A percentile compares a stretch with the other conserved stretches of the same genome.
These are phyloP conservation scores for Sylvicapra grimmia DNA, from an alignment of 2,113 vertebrate genomes.

Conservation along the genomic window DNA sequence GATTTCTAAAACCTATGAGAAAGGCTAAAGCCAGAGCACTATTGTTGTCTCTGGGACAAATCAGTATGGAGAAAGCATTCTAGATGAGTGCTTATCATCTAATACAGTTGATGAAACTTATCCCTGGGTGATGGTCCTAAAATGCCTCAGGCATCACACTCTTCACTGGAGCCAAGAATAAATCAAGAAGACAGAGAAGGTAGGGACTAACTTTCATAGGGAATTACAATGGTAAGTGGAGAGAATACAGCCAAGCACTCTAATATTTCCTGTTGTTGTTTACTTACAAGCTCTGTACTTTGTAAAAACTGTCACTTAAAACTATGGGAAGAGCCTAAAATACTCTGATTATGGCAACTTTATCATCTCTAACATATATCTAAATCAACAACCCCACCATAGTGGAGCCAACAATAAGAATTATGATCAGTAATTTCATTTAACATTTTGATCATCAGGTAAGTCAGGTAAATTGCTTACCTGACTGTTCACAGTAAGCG, in stretches of 20 bases:
- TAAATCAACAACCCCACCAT: not conserved
- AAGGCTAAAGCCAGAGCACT: not conserved
- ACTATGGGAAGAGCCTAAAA: not conserved
- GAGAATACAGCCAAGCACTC: not conserved
- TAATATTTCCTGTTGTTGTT: not conserved
- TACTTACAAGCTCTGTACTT: not conserved
- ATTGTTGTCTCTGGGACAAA: not conserved
- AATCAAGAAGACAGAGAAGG: not conserved
- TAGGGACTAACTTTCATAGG: not conserved
- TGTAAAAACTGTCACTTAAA: not conserved
- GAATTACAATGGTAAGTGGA: not conserved
- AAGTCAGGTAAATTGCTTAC: not conserved
- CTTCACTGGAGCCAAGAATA: not conserved
- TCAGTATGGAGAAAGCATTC: not conserved
- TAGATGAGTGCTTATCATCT: not conserved
- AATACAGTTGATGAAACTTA: not conserved
- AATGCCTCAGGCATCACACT: not conserved
- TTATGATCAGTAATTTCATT: not conserved
- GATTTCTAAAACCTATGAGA: not conserved
- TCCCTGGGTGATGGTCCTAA: fast-evolving
- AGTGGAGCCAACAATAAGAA: not conserved
- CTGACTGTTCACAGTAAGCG: not conserved
- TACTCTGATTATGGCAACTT: not conserved
- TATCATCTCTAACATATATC: not conserved
- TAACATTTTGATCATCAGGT: not conserved